Base-by-base conservation (phyloP, 2,113 vertebrate genomes). In the Cheirogaleus medius region DNA sequence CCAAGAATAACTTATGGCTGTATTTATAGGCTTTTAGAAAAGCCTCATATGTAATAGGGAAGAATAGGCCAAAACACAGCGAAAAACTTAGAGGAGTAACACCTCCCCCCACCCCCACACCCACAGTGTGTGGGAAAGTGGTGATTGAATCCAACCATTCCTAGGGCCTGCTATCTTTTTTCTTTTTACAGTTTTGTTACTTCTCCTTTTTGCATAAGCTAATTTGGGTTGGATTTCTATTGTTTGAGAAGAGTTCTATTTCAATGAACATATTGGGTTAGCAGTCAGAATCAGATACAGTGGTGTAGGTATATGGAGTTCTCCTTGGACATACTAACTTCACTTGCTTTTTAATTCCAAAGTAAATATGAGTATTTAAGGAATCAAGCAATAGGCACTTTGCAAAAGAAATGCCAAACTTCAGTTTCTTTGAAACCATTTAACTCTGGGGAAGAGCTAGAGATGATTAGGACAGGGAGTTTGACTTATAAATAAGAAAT, bases 401-500 rank as follows among this genome's bases (percentile, higher is more conserved):
- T 73, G 66, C 52, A 85, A 93, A 96, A 87, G 66, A 85, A 81
- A 63, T 42, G 52, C 78, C 66, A 87, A 83, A 86, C 76, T 92
- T 96, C n/a, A 92, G 84, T 93, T 97, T 96, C 83, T 92, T 97
- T 97, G 92, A 97, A 94, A 93, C 9, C 9, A 5, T 77, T 92
- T 82, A 88, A 60, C 83, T 93, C 63, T 94, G 42, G 34, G 89
- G 69, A 86, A 97, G 81, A 91, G 49, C 44, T 95, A 17, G 71
- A 52, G 25, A 42, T 95, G 54, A 82, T 91, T 94, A 92, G 73
- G 60, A 74, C 27, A 83, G 90, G 52, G 82, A 85, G 69, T 95
- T 94, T 94, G 84, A 91, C 66, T 97, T 94, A 90, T 54, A 90
- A 95, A 96, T 94, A 98, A 95, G 81, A 96, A 96, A 97, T 86